Percentiles rank a stretch among this genome's conserved stretches.
These are phyloP conservation scores for Agrilus planipennis DNA, from an alignment of 1,140 invertebrate species.

Conservation along the genomic window DNA sequence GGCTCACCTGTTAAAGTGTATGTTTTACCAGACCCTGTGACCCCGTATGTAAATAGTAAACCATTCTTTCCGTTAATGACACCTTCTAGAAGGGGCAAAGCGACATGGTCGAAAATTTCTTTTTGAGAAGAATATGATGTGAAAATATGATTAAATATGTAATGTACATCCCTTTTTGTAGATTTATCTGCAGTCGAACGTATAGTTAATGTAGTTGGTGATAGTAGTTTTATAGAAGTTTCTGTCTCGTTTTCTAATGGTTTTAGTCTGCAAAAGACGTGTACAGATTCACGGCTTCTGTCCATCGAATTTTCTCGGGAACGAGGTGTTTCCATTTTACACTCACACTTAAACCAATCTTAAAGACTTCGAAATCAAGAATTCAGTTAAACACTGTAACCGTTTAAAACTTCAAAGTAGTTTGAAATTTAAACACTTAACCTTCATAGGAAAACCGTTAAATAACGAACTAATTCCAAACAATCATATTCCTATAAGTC, in stretches of 20 bases:
- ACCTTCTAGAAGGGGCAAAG: constrained; percentile 74
- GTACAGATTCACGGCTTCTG: constrained; percentile 62
- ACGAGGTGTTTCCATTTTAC: too few relatives aligned
- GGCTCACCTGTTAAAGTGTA: constrained; percentile 83
- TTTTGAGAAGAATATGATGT: constrained; percentile 63
- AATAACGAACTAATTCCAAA: too few relatives aligned
- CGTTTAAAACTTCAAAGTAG: too few relatives aligned
- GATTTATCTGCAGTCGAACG: constrained; percentile 50
- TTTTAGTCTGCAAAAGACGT: constrained; percentile 74
- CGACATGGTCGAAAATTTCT: constrained; percentile 75
- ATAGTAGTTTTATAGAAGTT: constrained; percentile 68
- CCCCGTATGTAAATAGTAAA: constrained; percentile 89
- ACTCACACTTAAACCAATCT: too few relatives aligned
- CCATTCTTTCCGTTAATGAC: constrained; percentile 74
- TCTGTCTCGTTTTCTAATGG: constrained; percentile 54
- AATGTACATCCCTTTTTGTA: constrained; percentile 56
- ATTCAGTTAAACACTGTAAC: too few relatives aligned
- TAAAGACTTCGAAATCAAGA: too few relatives aligned
- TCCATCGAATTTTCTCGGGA: too few relatives aligned
- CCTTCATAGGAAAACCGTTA: too few relatives aligned
- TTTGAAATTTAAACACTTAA: too few relatives aligned
- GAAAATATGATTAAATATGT: constrained; percentile 78
- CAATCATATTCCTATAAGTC: too few relatives aligned
- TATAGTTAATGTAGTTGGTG: constrained; percentile 55
- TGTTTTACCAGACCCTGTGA: constrained; percentile 94